Evolutionary conservation across 2,113 vertebrate genomes (phyloP).

Genomic region (Chamaea fasciata): DNA sequence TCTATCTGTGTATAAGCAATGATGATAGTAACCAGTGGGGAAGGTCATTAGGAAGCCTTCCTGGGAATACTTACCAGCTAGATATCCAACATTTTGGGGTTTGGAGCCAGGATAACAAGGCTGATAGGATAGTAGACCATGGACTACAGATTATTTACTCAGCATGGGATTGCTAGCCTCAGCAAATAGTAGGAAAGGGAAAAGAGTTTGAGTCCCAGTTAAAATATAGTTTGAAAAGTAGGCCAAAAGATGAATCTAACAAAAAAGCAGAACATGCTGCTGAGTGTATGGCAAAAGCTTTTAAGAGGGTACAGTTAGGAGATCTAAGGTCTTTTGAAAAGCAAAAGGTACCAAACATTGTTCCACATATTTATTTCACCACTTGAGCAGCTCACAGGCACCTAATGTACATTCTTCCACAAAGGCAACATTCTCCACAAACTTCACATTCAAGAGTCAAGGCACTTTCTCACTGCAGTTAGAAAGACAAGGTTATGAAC

Average conservation of each 20-base stretch:
- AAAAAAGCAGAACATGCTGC: slow-evolving; percentile 37
- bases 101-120: slow-evolving; percentile 68
- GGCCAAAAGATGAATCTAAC: slow-evolving; percentile 61
- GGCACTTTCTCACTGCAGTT: not conserved
- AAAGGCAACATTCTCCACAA: slow-evolving; percentile 26
- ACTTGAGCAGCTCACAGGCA: not conserved
- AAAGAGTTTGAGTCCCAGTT: slow-evolving; percentile 62
- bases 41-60: slow-evolving; percentile 64
- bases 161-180: slow-evolving; percentile 64
- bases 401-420: slow-evolving; percentile 17
- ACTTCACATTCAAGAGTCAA: not conserved
- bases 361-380: slow-evolving; percentile 22
- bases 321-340: slow-evolving; percentile 60
- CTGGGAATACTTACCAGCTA: slow-evolving; percentile 67
- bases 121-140: slow-evolving; percentile 64
- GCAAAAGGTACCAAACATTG: slow-evolving; percentile 42
- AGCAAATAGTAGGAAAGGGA: slow-evolving; percentile 44
- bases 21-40: slow-evolving; percentile 60
- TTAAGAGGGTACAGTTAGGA: not conserved
- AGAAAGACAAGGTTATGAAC: not conserved
- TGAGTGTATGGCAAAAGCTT: slow-evolving; percentile 21
- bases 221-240: slow-evolving; percentile 68
- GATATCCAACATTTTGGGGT: slow-evolving; percentile 50
- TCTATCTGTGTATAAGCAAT: slow-evolving; percentile 56
- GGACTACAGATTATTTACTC: slow-evolving; percentile 74